Evolutionary conservation across 2,797 vertebrate species (phyloP).

Genomic region (Falco concolor): DNA sequence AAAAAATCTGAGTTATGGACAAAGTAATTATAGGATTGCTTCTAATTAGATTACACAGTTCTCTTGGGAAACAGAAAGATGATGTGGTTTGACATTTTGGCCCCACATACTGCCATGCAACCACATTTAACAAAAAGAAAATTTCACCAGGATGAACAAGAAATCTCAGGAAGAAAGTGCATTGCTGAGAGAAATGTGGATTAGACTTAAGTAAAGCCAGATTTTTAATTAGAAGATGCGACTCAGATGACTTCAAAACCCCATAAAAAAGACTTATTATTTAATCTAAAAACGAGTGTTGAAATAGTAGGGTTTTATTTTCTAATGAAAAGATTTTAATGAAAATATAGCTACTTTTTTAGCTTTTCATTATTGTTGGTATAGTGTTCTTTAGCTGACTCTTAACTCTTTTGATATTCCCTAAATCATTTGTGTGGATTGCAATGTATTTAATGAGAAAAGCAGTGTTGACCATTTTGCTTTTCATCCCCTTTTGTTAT

Average conservation of each 20-base stretch:
- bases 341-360: neutral
- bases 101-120: neutral
- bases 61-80: neutral
- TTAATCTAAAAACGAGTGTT: neutral
- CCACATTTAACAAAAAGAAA: neutral
- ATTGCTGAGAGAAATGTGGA: neutral
- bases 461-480: neutral
- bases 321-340: neutral
- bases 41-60: conserved; percentile 3
- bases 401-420: neutral
- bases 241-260: neutral
- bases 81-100: conserved; percentile 13
- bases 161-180: neutral
- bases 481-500: neutral
- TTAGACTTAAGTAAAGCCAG: neutral
- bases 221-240: neutral
- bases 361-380: neutral
- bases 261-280: neutral
- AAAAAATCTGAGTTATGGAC: neutral
- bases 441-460: neutral
- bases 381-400: neutral
- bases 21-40: conserved; percentile 9
- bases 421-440: neutral
- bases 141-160: neutral
- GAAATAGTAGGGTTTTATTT: neutral